These are phyloP conservation scores for Pantherophis vulpinus DNA, from an alignment of 2,797 vertebrate species.

Conservation along the genomic window DNA sequence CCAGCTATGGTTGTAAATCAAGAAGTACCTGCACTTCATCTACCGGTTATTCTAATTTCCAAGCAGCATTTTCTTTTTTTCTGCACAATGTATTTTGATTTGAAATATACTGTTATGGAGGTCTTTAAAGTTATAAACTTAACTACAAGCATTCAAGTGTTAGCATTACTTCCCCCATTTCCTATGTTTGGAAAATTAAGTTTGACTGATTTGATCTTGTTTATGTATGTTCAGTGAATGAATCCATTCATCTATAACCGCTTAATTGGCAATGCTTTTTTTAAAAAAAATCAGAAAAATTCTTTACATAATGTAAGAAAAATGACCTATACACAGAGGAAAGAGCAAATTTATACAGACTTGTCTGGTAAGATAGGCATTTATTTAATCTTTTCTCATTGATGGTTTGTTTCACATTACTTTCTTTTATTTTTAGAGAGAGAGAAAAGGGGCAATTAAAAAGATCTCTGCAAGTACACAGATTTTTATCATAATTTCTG, in stretches of 20 bases:
- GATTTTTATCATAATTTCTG: conserved; percentile 27
- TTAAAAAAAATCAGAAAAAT: background rate
- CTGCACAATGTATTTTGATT: background rate
- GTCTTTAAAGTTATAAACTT: background rate
- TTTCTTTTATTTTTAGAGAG: conserved; percentile 23
- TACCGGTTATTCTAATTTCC: background rate
- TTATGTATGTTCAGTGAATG: background rate
- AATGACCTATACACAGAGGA: background rate
- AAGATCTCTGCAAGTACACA: conserved; percentile 39
- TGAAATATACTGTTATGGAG: background rate
- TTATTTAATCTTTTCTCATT: background rate
- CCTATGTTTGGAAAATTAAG: background rate
- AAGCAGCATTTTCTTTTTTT: background rate
- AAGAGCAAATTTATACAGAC: background rate
- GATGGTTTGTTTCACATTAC: background rate
- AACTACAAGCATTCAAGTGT: background rate
- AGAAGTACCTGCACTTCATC: background rate
- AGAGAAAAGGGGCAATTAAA: conserved; percentile 37
- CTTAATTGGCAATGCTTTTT: background rate
- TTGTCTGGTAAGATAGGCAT: background rate
- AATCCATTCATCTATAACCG: background rate
- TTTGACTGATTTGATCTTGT: background rate
- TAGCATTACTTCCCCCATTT: background rate
- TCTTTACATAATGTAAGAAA: background rate
- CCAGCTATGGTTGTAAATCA: background rate